A percentile compares a stretch with the other conserved stretches of the same genome.
These are phyloP conservation scores for Cirrhinus molitorella DNA, from an alignment of 2,797 vertebrate genomes.

Conservation along the genomic window DNA sequence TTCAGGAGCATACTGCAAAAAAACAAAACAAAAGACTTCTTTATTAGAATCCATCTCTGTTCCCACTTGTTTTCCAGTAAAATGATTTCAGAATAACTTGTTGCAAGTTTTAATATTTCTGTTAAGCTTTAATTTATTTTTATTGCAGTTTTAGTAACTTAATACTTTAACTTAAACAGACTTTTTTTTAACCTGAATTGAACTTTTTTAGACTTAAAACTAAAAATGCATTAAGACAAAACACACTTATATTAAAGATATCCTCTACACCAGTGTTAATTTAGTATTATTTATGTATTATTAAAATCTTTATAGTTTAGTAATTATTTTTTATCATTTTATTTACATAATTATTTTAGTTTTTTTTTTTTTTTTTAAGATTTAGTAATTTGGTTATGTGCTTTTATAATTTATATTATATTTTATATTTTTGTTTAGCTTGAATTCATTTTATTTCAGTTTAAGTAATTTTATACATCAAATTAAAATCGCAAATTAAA, in stretches of 20 bases:
- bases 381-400: too few species aligned
- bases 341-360: background rate
- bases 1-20: background rate
- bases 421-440: too few species aligned
- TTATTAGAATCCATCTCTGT: too few species aligned
- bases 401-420: too few species aligned
- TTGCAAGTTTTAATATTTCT: background rate
- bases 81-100: background rate
- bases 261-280: background rate
- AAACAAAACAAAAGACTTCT: background rate
- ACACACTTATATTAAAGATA: background rate
- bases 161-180: background rate
- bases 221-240: background rate
- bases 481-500: too few species aligned
- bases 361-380: background rate
- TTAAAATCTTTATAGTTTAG: background rate
- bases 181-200: background rate
- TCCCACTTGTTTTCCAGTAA: background rate
- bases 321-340: too few species aligned
- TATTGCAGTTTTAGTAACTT: background rate
- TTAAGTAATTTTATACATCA: too few species aligned
- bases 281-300: background rate
- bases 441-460: too few species aligned
- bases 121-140: background rate
- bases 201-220: background rate